Conservation (phyloP, 1,140 invertebrate species). For the Pachyrhynchus sulphureomaculatus region DNA sequence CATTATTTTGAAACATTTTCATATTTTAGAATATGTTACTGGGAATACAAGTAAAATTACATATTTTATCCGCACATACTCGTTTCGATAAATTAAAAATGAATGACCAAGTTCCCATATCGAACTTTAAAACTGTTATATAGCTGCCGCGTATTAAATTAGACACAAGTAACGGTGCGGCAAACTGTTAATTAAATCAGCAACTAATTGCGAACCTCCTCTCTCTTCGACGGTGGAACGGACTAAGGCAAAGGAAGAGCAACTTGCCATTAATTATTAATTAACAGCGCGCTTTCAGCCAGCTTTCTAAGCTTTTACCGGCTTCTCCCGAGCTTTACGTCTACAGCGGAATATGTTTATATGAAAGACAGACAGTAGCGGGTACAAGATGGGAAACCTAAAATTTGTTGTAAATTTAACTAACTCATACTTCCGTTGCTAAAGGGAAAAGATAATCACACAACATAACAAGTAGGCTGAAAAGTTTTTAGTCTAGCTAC, state of each 20-base stretch:
- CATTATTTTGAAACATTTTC: too few species aligned
- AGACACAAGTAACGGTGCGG: constrained; percentile 47
- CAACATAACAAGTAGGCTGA: too few species aligned
- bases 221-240: constrained; percentile 41
- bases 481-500: too few species aligned
- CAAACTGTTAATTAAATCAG: constrained; percentile 49
- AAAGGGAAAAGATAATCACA: too few species aligned
- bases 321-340: constrained; percentile 49
- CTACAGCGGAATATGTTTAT: constrained; percentile 45
- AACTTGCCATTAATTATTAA: constrained; percentile 57
- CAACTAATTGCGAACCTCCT: constrained; percentile 45
- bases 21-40: too few species aligned
- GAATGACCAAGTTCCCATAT: neutral
- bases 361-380: constrained; percentile 33
- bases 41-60: too few species aligned
- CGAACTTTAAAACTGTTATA: neutral
- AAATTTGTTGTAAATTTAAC: too few species aligned
- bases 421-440: too few species aligned
- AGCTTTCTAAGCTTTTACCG: constrained; percentile 57
- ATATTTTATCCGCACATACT: too few species aligned
- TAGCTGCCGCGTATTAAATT: constrained; percentile 37
- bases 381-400: too few species aligned
- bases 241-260: constrained; percentile 52
- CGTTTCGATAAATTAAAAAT: too few species aligned
- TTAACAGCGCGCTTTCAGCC: constrained; percentile 56